Base-by-base conservation (phyloP, 2,797 vertebrate genomes). In the Nannoperca australis region DNA sequence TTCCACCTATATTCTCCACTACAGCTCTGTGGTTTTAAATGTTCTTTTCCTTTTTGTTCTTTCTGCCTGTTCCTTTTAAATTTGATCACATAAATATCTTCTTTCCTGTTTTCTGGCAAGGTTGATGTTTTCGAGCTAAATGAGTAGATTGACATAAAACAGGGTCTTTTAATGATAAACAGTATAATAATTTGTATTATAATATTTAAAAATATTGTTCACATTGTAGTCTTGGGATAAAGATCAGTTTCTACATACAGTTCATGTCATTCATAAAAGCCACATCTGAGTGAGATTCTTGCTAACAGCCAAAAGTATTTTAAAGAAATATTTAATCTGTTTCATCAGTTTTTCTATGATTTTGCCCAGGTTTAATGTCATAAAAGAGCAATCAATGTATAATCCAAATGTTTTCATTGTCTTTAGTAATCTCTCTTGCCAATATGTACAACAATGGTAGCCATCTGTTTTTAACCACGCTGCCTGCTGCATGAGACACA, bases 401-500 rank as follows among this genome's bases (percentile, higher is more conserved):
- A 45, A 45, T 38, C 51, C 45, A 70, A 40, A 2, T 13, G 12
- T 73, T 54, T 54, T 50, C n/a, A 58, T 72, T 15, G 49, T 51
- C 71, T 72, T 54, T 14, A 27, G 30, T 40, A 67, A 30, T 60
- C 45, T 67, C 27, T 67, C 27, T 22, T 32, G 18, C 11, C n/a
- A 44, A 20, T 2, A 30, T 50, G 44, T 54, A 54, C 11, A 4
- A 38, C n/a, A 63, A 64, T 32, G 11, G 8, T 3, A 22, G 47
- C 47, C 7, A 47, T 56, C 40, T 55, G 9, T 47, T 32, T 66
- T 18, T 40, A 50, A 24, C 9, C 2, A 22, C 9, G 13, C 13
- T 32, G 63, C 38, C 24, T 55, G 47, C 53, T 73, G 38, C 30
- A 15, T 50, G 24, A 82, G 56, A 84, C 1, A 24, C 44, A 73